Percentiles rank a stretch among this genome's conserved stretches.
phyloP scores from a whole-genome alignment of 2,888 invertebrate genomes.

The Phyllotreta striolata region DNA sequence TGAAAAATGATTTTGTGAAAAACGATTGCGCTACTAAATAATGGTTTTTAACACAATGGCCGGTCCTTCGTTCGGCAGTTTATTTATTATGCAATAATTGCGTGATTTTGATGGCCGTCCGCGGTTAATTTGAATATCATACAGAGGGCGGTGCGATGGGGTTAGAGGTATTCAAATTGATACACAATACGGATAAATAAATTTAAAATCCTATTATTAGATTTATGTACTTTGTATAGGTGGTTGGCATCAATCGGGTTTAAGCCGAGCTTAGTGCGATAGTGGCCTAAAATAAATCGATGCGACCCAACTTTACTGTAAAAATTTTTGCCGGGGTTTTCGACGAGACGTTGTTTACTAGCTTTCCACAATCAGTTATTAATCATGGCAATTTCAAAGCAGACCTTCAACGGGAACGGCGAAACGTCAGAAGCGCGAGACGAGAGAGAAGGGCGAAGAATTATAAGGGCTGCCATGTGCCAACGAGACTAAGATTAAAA shows the following conservation, averaged over 20 bases:
- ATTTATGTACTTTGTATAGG: no score
- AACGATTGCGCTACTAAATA: constrained; percentile 24
- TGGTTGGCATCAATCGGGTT: no score
- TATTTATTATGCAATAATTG: constrained; percentile 14
- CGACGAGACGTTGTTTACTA: constrained; percentile 10
- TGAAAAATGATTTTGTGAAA: constrained; percentile 33
- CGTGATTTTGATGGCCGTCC: constrained; percentile 12
- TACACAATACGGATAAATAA: background rate
- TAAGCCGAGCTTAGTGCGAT: no score
- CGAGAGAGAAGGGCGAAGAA: background rate
- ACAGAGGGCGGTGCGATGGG: background rate
- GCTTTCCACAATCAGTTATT: constrained; percentile 33
- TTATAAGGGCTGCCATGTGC: constrained; percentile 24
- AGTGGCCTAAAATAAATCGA: no score
- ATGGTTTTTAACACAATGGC: constrained; percentile 24
- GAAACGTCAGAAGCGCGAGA: constrained; percentile 5
- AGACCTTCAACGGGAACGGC: background rate
- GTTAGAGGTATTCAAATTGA: background rate
- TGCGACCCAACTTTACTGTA: no score
- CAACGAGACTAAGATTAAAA: constrained; percentile 30
- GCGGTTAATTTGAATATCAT: constrained; percentile 2
- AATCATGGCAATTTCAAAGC: constrained; percentile 35
- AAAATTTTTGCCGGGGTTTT: background rate
- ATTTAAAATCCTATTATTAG: no score
- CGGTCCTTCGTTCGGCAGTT: background rate